A percentile compares a stretch with the other conserved stretches of the same genome.
Conservation (phyloP, 2,888 invertebrate genomes). For the Philaethria dido region DNA sequence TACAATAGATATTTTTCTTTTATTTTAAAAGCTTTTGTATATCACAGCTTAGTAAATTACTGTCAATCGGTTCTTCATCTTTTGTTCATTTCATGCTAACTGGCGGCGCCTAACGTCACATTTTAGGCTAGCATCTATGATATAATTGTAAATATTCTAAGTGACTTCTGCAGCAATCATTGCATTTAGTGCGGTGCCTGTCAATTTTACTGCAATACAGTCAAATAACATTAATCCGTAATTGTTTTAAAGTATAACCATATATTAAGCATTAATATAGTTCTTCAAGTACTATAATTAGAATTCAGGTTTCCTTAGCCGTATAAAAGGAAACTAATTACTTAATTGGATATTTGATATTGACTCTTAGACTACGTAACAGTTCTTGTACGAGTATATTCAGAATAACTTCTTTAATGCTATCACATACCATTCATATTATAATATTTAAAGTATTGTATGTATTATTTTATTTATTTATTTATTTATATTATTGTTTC, state of each 20-base stretch:
- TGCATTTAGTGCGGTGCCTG: too few species aligned
- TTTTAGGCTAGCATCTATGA: neutral
- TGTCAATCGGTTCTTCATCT: neutral
- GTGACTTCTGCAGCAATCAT: neutral
- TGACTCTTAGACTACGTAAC: conserved; percentile 21
- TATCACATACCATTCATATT: neutral
- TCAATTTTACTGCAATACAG: too few species aligned
- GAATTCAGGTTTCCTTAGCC: conserved; percentile 18
- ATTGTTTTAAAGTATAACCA: neutral
- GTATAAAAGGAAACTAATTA: conserved; percentile 20
- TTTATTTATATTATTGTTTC: too few species aligned
- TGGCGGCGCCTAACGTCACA: too few species aligned
- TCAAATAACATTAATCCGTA: neutral
- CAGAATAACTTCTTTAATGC: neutral
- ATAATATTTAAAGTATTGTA: neutral
- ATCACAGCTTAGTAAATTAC: too few species aligned
- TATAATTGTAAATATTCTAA: neutral
- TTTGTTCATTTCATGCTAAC: too few species aligned
- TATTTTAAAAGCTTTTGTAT: too few species aligned
- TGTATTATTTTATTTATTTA: neutral
- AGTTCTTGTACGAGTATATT: conserved; percentile 2
- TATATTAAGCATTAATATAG: neutral
- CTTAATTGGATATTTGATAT: conserved; percentile 26
- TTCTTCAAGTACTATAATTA: neutral
- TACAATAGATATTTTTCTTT: neutral